phyloP scores from a whole-genome alignment of 2,113 vertebrate genomes.

The Pogonocichla stellata region DNA sequence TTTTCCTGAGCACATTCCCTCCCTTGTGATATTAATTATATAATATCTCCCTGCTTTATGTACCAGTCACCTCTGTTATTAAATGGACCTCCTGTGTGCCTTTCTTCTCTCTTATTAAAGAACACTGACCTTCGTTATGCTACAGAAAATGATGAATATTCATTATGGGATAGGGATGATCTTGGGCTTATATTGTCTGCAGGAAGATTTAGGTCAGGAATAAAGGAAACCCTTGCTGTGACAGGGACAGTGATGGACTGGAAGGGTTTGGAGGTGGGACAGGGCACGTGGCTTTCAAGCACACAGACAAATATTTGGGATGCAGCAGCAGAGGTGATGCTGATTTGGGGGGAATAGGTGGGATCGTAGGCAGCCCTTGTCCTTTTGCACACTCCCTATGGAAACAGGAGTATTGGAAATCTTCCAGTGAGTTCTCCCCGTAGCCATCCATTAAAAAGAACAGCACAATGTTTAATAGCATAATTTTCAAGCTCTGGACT shows the following conservation, averaged over 20 bases:
- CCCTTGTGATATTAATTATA: constrained; percentile 2
- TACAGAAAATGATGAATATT: constrained; percentile 44
- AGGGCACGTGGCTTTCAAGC: background rate
- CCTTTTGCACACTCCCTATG: background rate
- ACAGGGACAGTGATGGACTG: background rate
- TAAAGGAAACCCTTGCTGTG: background rate
- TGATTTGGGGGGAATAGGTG: background rate
- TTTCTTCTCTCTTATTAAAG: background rate
- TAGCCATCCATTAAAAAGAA: background rate
- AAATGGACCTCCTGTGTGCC: background rate
- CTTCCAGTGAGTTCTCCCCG: background rate
- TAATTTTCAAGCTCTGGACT: background rate
- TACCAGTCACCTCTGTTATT: background rate
- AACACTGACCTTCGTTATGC: background rate
- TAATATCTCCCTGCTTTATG: background rate
- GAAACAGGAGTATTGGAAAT: background rate
- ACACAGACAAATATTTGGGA: background rate
- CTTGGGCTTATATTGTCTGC: background rate
- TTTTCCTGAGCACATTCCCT: background rate
- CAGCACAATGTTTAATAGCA: background rate
- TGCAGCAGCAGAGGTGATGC: background rate
- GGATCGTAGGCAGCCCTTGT: background rate
- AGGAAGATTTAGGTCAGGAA: constrained; percentile 18
- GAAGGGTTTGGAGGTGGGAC: background rate
- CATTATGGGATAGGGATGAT: background rate